Conservation (phyloP, 2,797 vertebrate species). For the Crocidura indochinensis region DNA sequence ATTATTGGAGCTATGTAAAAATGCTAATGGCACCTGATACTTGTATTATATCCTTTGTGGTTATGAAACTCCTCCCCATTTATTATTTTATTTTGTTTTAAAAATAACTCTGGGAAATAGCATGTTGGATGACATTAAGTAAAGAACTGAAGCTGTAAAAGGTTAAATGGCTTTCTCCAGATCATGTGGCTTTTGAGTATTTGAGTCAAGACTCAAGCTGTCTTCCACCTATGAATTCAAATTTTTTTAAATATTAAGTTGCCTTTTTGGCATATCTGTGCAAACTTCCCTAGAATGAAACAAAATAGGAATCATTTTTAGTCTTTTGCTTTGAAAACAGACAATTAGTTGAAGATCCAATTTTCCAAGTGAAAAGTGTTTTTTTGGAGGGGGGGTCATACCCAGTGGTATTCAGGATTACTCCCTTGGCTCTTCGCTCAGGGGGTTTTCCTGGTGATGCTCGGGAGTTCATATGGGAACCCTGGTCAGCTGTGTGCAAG, state of each 20-base stretch:
- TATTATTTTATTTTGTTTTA: slow-evolving; percentile 64
- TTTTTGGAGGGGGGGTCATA: no score
- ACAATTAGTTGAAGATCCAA: background rate
- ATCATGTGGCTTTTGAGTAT: slow-evolving; percentile 28
- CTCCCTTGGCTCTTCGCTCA: no score
- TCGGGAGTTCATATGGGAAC: no score
- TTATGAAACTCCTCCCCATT: slow-evolving; percentile 46
- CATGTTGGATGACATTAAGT: slow-evolving; percentile 32
- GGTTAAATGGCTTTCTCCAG: slow-evolving; percentile 33
- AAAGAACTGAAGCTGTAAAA: slow-evolving; percentile 50
- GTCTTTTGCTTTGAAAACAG: slow-evolving; percentile 1
- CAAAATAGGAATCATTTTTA: slow-evolving; percentile 35
- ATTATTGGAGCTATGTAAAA: slow-evolving; percentile 30
- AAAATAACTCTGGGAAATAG: slow-evolving; percentile 52
- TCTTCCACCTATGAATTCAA: slow-evolving; percentile 47
- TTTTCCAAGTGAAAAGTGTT: no score
- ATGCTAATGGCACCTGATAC: slow-evolving; percentile 22
- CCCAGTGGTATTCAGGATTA: no score
- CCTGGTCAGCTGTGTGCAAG: no score
- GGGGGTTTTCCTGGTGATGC: no score
- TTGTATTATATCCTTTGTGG: slow-evolving; percentile 45
- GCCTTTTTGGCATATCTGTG: slow-evolving; percentile 13
- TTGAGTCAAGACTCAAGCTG: slow-evolving; percentile 13
- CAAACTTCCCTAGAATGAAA: slow-evolving; percentile 22
- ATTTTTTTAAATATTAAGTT: slow-evolving; percentile 63